phyloP scores from a whole-genome alignment of 2,113 vertebrate species.

The Scortum barcoo region DNA sequence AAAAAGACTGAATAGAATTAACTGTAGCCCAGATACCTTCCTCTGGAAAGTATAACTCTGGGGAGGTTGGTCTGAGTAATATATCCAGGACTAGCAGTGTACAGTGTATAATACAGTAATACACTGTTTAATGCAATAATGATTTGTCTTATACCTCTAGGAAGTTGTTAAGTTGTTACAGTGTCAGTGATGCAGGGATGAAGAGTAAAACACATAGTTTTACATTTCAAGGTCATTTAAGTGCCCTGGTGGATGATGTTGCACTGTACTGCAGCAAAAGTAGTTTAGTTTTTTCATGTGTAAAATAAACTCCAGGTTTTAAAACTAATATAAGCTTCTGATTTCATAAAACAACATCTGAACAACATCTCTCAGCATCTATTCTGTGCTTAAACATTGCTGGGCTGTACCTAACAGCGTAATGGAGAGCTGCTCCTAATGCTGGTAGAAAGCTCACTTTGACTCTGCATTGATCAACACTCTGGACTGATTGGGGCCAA shows the following conservation, averaged over 20 bases:
- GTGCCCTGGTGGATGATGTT: not conserved
- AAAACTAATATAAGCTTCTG: not conserved
- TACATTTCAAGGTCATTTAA: not conserved
- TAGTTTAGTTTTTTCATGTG: not conserved
- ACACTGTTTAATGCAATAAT: too few relatives aligned
- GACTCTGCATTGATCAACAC: slow-evolving; percentile 77
- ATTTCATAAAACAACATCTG: not conserved
- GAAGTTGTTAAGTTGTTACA: not conserved
- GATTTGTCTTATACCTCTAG: not conserved
- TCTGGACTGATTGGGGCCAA: slow-evolving; percentile 69
- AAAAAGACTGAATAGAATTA: too few relatives aligned
- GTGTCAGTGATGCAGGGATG: not conserved
- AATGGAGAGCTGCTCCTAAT: slow-evolving; percentile 70
- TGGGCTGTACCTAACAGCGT: slow-evolving; percentile 21
- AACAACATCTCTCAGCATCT: not conserved
- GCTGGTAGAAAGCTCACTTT: slow-evolving; percentile 73
- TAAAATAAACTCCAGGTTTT: not conserved
- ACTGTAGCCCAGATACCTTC: too few relatives aligned
- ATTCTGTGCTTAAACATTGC: slow-evolving; percentile 13
- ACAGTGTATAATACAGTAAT: too few relatives aligned
- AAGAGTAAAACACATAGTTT: not conserved
- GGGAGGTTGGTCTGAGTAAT: not conserved
- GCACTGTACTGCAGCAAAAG: not conserved
- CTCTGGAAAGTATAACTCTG: not conserved
- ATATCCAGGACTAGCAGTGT: not conserved